Evolutionary conservation across 2,113 vertebrate genomes (phyloP).

Genomic region (Connochaetes taurinus): DNA sequence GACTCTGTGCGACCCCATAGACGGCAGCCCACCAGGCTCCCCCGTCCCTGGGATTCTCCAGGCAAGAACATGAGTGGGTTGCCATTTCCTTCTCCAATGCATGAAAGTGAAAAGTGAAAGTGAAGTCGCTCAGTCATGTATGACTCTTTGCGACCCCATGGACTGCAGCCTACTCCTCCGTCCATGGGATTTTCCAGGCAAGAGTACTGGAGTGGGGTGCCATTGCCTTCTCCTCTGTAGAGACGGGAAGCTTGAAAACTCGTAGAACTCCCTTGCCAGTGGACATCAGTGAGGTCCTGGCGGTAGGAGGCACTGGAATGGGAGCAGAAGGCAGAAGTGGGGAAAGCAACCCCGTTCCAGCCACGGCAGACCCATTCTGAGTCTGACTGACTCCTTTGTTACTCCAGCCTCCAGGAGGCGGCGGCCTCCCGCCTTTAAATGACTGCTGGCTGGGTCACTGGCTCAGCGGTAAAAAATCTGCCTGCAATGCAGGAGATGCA

Average conservation of each 20-base stretch:
- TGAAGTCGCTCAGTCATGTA: too few relatives aligned
- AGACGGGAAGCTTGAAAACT: neutral
- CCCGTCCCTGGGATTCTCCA: too few relatives aligned
- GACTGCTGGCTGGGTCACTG: neutral
- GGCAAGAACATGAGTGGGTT: too few relatives aligned
- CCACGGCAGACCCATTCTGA: neutral
- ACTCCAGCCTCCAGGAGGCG: neutral
- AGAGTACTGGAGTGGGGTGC: too few relatives aligned
- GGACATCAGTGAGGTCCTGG: neutral
- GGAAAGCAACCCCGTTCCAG: neutral
- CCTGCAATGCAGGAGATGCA: neutral
- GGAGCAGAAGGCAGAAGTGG: neutral
- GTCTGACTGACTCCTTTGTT: neutral
- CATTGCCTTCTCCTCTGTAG: too few relatives aligned
- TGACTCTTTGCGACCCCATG: too few relatives aligned
- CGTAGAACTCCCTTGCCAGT: accelerated
- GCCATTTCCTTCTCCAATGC: too few relatives aligned
- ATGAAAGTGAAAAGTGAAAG: too few relatives aligned
- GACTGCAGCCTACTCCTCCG: too few relatives aligned
- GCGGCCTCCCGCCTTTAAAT: neutral
- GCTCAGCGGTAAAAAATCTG: neutral
- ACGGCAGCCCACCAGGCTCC: too few relatives aligned
- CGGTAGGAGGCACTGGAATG: neutral
- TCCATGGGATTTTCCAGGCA: too few relatives aligned
- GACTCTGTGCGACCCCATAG: too few relatives aligned